Evolutionary conservation across 2,797 vertebrate species (phyloP).

Genomic region (Melanogrammus aeglefinus): DNA sequence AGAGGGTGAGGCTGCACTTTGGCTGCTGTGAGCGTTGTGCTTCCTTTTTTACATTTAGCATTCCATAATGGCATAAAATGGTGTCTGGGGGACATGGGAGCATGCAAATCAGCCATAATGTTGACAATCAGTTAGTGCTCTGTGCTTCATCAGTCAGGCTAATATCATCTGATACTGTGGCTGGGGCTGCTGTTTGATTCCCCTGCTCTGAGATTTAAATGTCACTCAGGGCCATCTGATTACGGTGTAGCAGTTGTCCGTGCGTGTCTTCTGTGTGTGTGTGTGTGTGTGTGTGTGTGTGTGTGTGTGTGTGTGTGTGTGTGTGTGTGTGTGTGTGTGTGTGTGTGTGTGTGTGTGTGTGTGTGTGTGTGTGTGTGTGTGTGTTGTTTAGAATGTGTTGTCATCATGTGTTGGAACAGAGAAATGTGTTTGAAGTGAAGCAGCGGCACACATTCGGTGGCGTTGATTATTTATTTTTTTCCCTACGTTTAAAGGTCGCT

Average conservation of each 20-base stretch:
- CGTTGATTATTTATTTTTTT: neutral
- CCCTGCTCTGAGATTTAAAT: slow-evolving; percentile 14
- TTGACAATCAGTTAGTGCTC: slow-evolving; percentile 10
- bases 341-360: no score
- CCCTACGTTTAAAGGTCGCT: slow-evolving; percentile 11
- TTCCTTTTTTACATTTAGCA: neutral
- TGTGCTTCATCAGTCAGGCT: slow-evolving; percentile 10
- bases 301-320: no score
- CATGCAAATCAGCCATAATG: slow-evolving; percentile 13
- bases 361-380: slow-evolving; percentile 1
- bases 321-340: neutral
- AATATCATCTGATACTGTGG: slow-evolving; percentile 7
- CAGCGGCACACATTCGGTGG: neutral
- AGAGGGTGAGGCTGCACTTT: neutral
- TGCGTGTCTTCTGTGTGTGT: neutral
- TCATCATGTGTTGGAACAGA: neutral
- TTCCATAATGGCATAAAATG: neutral
- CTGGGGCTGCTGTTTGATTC: neutral
- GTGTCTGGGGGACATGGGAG: slow-evolving; percentile 5
- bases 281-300: neutral
- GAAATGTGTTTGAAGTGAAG: neutral
- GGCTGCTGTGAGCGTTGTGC: neutral
- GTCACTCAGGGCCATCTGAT: slow-evolving; percentile 12
- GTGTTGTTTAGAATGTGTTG: neutral
- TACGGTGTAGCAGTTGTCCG: neutral